Evolutionary conservation across 2,113 vertebrate species (phyloP).

Genomic region (Pituophis catenifer): DNA sequence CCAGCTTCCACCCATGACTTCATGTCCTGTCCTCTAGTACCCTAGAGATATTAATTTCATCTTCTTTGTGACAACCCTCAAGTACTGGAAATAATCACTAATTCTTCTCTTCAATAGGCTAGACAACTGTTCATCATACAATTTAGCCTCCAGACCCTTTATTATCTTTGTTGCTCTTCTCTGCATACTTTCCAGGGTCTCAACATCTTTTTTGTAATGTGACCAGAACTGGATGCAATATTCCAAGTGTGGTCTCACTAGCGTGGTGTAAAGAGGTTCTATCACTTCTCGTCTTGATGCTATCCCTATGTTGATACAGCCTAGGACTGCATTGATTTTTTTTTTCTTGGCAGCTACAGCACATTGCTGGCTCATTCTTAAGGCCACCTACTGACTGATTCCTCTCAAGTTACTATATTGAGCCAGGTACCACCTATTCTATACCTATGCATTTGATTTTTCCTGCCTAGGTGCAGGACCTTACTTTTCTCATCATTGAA

Average conservation of each 20-base stretch:
- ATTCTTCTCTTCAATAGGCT: neutral
- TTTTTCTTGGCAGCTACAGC: too few relatives aligned
- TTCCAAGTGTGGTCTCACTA: neutral
- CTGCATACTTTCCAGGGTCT: neutral
- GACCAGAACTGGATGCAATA: neutral
- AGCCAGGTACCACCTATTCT: too few relatives aligned
- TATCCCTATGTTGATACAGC: too few relatives aligned
- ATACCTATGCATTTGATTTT: too few relatives aligned
- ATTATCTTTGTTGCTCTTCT: neutral
- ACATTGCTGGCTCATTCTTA: too few relatives aligned
- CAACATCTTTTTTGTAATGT: neutral
- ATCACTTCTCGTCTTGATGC: too few relatives aligned
- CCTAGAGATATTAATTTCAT: neutral
- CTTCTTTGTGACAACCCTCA: neutral
- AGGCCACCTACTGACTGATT: too few relatives aligned
- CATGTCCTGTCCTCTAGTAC: neutral
- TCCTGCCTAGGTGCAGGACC: neutral
- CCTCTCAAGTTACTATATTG: too few relatives aligned
- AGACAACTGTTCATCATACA: neutral
- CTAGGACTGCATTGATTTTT: too few relatives aligned
- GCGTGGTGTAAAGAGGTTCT: too few relatives aligned
- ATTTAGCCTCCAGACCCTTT: neutral
- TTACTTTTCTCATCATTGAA: neutral
- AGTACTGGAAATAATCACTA: neutral
- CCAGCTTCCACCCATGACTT: neutral